A percentile compares a stretch with the other conserved stretches of the same genome.
phyloP scores from a whole-genome alignment of 2,113 vertebrate genomes.

The Passer montanus region DNA sequence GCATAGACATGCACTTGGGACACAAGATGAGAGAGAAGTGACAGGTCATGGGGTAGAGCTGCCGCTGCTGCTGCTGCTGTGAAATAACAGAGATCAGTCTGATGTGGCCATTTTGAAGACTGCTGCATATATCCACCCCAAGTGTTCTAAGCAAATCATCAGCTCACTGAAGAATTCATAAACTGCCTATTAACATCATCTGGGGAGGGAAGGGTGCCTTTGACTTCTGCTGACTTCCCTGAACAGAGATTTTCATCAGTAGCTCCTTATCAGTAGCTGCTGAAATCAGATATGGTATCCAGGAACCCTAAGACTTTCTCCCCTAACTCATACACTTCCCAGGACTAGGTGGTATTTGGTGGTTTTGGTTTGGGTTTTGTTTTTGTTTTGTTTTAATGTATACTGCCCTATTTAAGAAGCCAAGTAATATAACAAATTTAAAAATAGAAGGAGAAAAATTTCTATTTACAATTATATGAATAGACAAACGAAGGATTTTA shows the following conservation, averaged over 20 bases:
- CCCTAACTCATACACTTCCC: fast-evolving
- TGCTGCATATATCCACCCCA: neutral
- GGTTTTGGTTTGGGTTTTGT: neutral
- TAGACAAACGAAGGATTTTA: neutral
- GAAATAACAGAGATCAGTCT: neutral
- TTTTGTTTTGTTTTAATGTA: fast-evolving
- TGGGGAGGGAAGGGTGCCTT: neutral
- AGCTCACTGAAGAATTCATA: neutral
- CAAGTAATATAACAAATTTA: neutral
- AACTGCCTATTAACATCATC: neutral
- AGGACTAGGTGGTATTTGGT: neutral
- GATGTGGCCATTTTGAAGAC: neutral
- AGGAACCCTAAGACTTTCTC: neutral
- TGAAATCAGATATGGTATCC: neutral
- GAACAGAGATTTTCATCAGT: neutral
- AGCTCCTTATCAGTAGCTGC: neutral
- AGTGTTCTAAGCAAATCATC: fast-evolving
- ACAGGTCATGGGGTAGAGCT: neutral
- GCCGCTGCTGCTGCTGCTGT: neutral
- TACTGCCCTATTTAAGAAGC: neutral
- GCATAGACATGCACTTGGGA: neutral
- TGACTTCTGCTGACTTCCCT: neutral
- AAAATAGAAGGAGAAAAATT: neutral
- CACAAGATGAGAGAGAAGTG: fast-evolving
- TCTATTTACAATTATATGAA: neutral